These are phyloP conservation scores for Columbina picui DNA, from an alignment of 2,113 vertebrate species.

Conservation along the genomic window DNA sequence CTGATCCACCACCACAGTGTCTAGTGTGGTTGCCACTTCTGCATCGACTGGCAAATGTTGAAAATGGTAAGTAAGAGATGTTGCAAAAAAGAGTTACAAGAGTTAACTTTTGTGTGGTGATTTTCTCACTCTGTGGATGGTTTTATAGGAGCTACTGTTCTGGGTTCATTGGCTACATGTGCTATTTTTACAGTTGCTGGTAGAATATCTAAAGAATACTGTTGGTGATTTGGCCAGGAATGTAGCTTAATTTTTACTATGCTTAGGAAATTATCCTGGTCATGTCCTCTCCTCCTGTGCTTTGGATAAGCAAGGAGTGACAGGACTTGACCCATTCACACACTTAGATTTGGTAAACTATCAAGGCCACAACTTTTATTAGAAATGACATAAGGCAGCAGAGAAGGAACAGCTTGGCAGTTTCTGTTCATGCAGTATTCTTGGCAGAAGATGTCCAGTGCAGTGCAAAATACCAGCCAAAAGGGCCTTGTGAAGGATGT, in stretches of 20 bases:
- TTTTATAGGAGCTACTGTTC: not conserved
- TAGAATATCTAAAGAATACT: not conserved
- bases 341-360: not conserved
- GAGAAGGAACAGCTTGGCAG: constrained; percentile 2
- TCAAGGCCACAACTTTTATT: not conserved
- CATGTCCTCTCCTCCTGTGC: not conserved
- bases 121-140: not conserved
- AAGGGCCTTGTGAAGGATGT: not conserved
- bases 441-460: not conserved
- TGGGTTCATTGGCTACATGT: not conserved
- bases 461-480: not conserved
- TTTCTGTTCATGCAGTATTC: not conserved
- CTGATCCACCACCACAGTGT: constrained; percentile 96
- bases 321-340: not conserved
- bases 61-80: constrained; percentile 87
- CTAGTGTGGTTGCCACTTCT: constrained; percentile 98
- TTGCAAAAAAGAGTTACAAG: not conserved
- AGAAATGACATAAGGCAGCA: not conserved
- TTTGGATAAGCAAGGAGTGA: not conserved
- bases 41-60: constrained; percentile 96
- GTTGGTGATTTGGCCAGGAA: not conserved
- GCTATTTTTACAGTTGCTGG: not conserved
- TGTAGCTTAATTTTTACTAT: not conserved
- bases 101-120: not conserved
- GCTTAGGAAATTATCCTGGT: not conserved